Base-by-base conservation (phyloP, 1,140 invertebrate species). In the Dinothrombium tinctorium region DNA sequence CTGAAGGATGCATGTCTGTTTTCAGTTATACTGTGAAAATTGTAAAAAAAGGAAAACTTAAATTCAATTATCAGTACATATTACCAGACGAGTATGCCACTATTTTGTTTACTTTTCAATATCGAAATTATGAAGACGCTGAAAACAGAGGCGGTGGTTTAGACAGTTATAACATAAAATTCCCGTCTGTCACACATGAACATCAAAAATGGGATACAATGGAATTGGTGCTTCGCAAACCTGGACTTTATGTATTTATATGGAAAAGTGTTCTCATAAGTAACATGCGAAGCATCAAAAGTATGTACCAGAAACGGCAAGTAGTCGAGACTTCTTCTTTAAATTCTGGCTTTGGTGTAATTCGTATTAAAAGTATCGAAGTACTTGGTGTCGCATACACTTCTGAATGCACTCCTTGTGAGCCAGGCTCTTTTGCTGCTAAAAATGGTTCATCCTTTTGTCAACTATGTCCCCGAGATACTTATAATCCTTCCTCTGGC, bases 341-440 rank as follows among this genome's bases (percentile, higher is more conserved):
- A 6, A 9, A n/a, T n/a, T 31, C 17, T 35, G 44, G 26, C n/a
- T 12, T 35, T 32, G 39, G 39, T n/a, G 8, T 40, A 11, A 40
- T 45, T 0, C 7, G 21, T 14, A 41, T 46, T 19, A 38, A 38
- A 17, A 28, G 23, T n/a, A 31, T 48, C n/a, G 14, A 36, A 28
- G 44, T 50, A 41, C 46, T 69, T 12, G 69, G 69, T 33, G 59
- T 72, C 19, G 67, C 67, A 6, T 70, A 63, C 47, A 64, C 68
- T 12, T 68, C 68, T 0, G 59, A 62, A 41, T 72, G 71, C 50
- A 59, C 58, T 11, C 58, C 60, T 25, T 72, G 70, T 52, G 56
- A 56, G 17, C 53, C 59, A 14, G 71, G 71, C 8, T 69, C 61
- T 4, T 69, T 58, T 52, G 24, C 32, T 8, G 15, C 22, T 64